phyloP scores from a whole-genome alignment of 2,113 vertebrate genomes.

The Chaetura pelagica region DNA sequence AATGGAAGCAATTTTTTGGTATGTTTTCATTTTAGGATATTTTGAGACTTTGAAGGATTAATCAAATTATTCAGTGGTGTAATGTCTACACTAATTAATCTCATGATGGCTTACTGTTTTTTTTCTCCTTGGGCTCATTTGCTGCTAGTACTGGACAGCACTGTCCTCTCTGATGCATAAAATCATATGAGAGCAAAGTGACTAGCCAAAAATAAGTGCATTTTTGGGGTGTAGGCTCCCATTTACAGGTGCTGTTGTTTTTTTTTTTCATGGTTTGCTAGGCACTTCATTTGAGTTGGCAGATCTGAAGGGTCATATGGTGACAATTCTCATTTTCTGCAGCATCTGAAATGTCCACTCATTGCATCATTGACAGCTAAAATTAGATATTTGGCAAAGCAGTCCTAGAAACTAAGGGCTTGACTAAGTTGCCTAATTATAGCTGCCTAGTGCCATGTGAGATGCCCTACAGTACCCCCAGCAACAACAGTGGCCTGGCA shows the following conservation, averaged over 20 bases:
- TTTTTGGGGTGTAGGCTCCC: neutral
- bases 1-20: neutral
- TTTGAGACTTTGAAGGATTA: neutral
- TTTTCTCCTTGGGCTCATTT: neutral
- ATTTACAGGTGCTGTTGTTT: neutral
- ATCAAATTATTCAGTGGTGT: neutral
- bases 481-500: neutral
- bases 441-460: conserved; percentile 1
- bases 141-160: neutral
- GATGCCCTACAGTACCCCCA: neutral
- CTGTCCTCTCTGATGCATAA: neutral
- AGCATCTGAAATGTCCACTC: conserved; percentile 41
- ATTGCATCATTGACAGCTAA: conserved; percentile 41
- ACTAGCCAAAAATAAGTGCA: conserved; percentile 23
- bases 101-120: neutral
- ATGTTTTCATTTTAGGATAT: neutral
- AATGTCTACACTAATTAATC: neutral
- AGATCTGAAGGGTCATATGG: neutral
- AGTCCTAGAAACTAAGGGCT: conserved; percentile 11
- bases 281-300: neutral
- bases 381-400: conserved; percentile 58
- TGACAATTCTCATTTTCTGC: conserved; percentile 36
- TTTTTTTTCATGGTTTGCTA: neutral
- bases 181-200: neutral
- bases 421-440: conserved; percentile 53